phyloP scores from a whole-genome alignment of 1,140 invertebrate species.

The Arion vulgaris region DNA sequence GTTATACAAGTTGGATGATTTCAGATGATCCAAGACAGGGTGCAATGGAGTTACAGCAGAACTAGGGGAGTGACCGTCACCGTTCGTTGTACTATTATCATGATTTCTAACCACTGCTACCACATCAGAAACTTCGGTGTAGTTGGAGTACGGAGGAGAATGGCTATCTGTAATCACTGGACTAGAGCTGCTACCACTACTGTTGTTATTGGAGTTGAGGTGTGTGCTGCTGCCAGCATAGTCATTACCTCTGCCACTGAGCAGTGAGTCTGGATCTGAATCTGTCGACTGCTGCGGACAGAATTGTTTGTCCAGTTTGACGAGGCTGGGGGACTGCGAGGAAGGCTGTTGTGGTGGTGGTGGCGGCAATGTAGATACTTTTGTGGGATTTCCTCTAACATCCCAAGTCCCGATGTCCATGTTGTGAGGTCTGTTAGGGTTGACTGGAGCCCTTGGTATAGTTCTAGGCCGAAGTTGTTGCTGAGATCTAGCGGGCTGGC shows the following conservation, averaged over 20 bases:
- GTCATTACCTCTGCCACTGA: conserved; percentile 25
- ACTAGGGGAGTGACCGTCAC: conserved; percentile 44
- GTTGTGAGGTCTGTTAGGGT: conserved; percentile 87
- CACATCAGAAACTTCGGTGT: background rate
- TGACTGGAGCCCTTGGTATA: conserved; percentile 82
- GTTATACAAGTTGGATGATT: conserved; percentile 93
- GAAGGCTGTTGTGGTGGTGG: conserved; percentile 30
- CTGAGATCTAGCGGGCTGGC: conserved; percentile 93
- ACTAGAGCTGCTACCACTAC: conserved; percentile 29
- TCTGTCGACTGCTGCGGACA: background rate
- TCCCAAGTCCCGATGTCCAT: conserved; percentile 92
- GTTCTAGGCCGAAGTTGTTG: conserved; percentile 86
- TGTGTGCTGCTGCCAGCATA: conserved; percentile 5
- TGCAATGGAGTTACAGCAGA: conserved; percentile 55
- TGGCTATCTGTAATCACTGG: conserved; percentile 11
- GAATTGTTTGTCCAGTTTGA: background rate
- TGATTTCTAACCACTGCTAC: background rate
- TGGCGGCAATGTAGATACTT: background rate
- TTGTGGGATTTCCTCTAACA: conserved; percentile 68
- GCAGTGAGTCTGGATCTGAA: background rate
- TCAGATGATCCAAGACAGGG: conserved; percentile 86
- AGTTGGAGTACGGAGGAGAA: conserved; percentile 25
- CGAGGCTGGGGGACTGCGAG: background rate
- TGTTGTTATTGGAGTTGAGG: conserved; percentile 44
- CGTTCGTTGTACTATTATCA: conserved; percentile 40